Evolutionary conservation across 1,140 invertebrate species (phyloP).

Genomic region (Cataglyphis hispanica): DNA sequence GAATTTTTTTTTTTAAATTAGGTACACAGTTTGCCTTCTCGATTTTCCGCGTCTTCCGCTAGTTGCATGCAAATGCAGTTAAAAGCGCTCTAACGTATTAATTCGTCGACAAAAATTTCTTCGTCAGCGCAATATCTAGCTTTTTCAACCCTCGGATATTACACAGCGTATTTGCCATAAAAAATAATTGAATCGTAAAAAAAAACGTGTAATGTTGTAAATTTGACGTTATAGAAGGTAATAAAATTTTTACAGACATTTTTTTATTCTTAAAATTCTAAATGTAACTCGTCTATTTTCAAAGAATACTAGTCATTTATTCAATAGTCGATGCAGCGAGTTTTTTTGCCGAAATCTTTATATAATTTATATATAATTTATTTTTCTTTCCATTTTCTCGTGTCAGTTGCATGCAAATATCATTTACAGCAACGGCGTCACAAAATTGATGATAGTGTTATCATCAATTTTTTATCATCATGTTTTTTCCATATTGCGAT

Average conservation of each 20-base stretch:
- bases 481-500: background rate
- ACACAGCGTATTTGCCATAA: background rate
- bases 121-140: background rate
- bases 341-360: background rate
- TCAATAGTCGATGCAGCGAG: background rate
- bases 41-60: background rate
- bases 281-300: background rate
- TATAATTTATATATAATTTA: background rate
- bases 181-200: constrained; percentile 8
- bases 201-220: no score
- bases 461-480: no score
- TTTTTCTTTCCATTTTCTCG: background rate
- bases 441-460: background rate
- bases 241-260: background rate
- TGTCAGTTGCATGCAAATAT: constrained; percentile 12
- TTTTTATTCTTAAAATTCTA: background rate
- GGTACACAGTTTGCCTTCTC: background rate
- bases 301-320: background rate
- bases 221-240: no score
- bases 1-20: background rate
- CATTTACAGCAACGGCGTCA: background rate
- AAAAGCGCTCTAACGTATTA: constrained; percentile 52
- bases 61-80: constrained; percentile 49
- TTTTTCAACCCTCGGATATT: background rate
- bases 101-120: constrained; percentile 9